Evolutionary conservation across 2,888 invertebrate genomes (phyloP).

Genomic region (Melolontha melolontha): DNA sequence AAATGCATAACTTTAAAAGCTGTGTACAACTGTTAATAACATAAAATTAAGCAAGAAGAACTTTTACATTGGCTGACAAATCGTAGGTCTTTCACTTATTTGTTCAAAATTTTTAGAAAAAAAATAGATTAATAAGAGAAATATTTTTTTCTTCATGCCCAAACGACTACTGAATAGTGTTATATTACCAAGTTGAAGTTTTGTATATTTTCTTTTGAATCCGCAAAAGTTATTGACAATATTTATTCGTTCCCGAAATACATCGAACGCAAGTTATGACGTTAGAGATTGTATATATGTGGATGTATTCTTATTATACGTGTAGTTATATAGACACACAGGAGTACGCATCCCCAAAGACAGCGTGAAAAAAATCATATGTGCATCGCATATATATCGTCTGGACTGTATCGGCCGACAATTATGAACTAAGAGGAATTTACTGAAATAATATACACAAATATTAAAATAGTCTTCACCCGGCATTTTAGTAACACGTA

Average conservation of each 20-base stretch:
- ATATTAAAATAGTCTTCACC: slow-evolving; percentile 33
- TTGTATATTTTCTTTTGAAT: too few relatives aligned
- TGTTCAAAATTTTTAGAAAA: too few relatives aligned
- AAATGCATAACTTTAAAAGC: too few relatives aligned
- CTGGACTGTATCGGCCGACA: slow-evolving; percentile 32
- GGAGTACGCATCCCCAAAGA: neutral
- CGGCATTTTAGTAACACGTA: slow-evolving; percentile 18
- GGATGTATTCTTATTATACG: neutral
- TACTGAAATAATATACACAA: slow-evolving; percentile 35
- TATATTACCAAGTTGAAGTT: too few relatives aligned
- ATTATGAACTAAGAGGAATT: slow-evolving; percentile 38
- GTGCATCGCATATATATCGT: slow-evolving; percentile 17
- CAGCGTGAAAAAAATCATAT: neutral
- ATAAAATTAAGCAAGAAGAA: too few relatives aligned
- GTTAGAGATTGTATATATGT: slow-evolving; percentile 20
- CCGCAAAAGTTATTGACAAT: too few relatives aligned
- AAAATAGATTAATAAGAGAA: too few relatives aligned
- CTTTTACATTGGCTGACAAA: too few relatives aligned
- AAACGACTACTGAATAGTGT: too few relatives aligned
- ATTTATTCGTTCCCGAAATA: slow-evolving; percentile 14
- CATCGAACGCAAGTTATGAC: slow-evolving; percentile 30
- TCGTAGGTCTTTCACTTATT: too few relatives aligned
- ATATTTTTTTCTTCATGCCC: too few relatives aligned
- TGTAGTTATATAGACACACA: neutral
- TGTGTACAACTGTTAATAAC: too few relatives aligned